A percentile compares a stretch with the other conserved stretches of the same genome.
Evolutionary conservation across 2,113 vertebrate species (phyloP).

Genomic region (zebrafish (Danio rerio)): DNA sequence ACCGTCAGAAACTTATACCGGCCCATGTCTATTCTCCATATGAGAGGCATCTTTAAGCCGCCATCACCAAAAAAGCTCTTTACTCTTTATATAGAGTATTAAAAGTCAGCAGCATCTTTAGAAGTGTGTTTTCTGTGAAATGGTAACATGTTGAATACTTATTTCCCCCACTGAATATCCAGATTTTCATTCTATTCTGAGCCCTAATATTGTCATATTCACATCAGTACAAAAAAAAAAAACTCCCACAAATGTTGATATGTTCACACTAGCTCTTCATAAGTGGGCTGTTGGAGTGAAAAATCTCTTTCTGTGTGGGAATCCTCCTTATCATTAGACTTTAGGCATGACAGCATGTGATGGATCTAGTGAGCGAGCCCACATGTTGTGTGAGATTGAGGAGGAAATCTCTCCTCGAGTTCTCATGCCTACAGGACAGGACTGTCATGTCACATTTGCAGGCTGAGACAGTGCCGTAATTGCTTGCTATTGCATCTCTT

Average conservation of each 20-base stretch:
- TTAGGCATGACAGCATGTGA: slow-evolving; percentile 5
- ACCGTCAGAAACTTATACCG: no score
- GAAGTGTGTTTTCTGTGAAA: no score
- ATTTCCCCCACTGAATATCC: no score
- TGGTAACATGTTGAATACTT: no score
- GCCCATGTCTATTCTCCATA: no score
- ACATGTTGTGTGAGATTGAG: slow-evolving; percentile 14
- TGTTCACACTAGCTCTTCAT: not conserved
- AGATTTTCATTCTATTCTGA: no score
- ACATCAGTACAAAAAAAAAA: no score
- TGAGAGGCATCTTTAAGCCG: no score
- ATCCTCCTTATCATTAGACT: slow-evolving; percentile 10
- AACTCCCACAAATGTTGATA: not conserved
- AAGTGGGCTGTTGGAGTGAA: not conserved
- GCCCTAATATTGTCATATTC: not conserved
- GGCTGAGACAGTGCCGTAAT: slow-evolving; percentile 17
- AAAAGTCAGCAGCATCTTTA: no score
- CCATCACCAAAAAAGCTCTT: no score
- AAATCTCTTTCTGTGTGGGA: not conserved
- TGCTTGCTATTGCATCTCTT: slow-evolving; percentile 26
- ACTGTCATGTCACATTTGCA: slow-evolving; percentile 11
- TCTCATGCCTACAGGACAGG: slow-evolving; percentile 7
- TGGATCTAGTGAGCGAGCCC: slow-evolving; percentile 3
- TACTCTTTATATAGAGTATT: no score
- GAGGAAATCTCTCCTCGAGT: slow-evolving; percentile 4